Evolutionary conservation across 2,113 vertebrate species (phyloP), one percentile per base, ranked within the genome.

Genomic region (Pteropus alecto): DNA sequence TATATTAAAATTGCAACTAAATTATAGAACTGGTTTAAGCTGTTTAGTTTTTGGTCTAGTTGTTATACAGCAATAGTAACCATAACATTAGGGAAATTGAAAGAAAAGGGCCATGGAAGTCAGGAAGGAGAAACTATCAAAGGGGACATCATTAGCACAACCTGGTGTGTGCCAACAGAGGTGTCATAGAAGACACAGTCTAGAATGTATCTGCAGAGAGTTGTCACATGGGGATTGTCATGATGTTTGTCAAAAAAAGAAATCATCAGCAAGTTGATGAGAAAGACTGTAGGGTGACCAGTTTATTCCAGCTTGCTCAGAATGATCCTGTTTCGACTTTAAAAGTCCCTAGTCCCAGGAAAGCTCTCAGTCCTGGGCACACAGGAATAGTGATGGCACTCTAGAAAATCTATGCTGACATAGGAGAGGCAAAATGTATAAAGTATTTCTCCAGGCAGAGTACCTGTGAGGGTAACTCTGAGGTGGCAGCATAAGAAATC

Each of bases 141-240:
- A 87, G 38, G 14, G 21, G 14, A n/a, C 21, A 1, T 10, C 2
- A 0, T 63, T 38, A 6, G 3, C 24, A 78, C 1, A 1, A 65
- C 28, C 43, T 43, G 48, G 5, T 60, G 22, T 35, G 19, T 7
- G 2, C 19, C 54, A 51, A 13, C 16, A 1, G 74, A 67, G 18
- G 6, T 26, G 7, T 63, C 51, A 28, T 1, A 24, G 7, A n/a
- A 58, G 41, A 61, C 12, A 22, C 0, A 2, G 67, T 48, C 38
- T 5, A 33, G 46, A 21, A 14, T 7, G 6, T 16, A 21, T 28
- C 77, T 60, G 11, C 0, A 0, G 16, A 74, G 24, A n/a, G 67
- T n/a, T 21, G 35, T 43, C 43, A 13, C 1, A 0, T 21, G 18
- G 12, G 22, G 3, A 5, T 38, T 71, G 28, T 38, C 35, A 16